Evolutionary conservation across 1,140 invertebrate species (phyloP).

Genomic region (Camponotus pennsylvanicus): DNA sequence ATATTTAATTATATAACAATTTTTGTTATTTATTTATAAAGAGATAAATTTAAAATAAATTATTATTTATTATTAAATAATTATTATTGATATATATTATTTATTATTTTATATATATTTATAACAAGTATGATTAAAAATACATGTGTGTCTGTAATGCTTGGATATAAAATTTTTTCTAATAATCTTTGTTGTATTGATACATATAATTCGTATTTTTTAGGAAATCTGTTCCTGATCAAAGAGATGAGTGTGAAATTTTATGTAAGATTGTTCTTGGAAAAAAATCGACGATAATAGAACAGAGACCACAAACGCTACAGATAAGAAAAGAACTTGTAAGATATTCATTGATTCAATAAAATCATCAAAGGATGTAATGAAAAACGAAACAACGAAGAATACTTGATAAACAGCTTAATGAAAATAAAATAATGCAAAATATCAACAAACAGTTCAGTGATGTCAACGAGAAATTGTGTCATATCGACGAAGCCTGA

Average conservation of each 20-base stretch:
- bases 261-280: background rate
- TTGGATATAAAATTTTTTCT: slow-evolving; percentile 4
- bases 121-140: background rate
- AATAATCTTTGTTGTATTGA: slow-evolving; percentile 9
- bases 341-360: background rate
- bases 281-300: background rate
- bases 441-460: background rate
- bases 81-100: too few species aligned
- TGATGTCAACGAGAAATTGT: background rate
- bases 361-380: background rate
- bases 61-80: background rate
- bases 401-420: background rate
- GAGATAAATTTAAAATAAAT: background rate
- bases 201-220: slow-evolving; percentile 69
- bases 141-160: background rate
- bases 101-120: background rate
- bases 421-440: background rate
- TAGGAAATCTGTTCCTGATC: slow-evolving; percentile 53
- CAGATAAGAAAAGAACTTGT: background rate
- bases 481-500: background rate
- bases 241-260: background rate
- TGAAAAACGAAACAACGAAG: background rate
- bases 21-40: background rate
- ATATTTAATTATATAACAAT: background rate
- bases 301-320: background rate